Percentiles rank a stretch among this genome's conserved stretches.
Conservation (phyloP, 2,888 invertebrate species). For the Smittia aterrima region DNA sequence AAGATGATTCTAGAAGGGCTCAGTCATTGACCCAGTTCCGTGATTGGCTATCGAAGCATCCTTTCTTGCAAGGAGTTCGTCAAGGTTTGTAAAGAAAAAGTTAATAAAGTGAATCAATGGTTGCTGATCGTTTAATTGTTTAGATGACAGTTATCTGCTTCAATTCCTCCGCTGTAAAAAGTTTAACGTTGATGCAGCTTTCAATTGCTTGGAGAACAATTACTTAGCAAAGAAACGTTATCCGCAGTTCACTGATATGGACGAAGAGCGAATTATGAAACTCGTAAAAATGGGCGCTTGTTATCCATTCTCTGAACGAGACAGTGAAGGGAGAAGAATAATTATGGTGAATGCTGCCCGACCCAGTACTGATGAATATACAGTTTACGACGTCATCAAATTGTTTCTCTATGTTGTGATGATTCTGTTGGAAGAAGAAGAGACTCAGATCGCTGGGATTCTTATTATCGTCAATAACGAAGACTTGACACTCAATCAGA, state of each 20-base stretch:
- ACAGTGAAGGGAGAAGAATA: constrained; percentile 71
- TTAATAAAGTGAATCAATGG: too few relatives aligned
- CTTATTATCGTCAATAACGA: constrained; percentile 71
- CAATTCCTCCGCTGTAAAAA: constrained; percentile 84
- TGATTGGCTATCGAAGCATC: constrained; percentile 80
- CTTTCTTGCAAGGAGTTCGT: constrained; percentile 69
- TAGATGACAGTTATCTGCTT: constrained; percentile 72
- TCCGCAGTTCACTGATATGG: constrained; percentile 80
- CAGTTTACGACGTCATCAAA: constrained; percentile 78
- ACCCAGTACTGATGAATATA: constrained; percentile 74
- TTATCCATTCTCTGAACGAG: constrained; percentile 71
- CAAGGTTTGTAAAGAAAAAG: constrained; percentile 56
- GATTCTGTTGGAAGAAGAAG: constrained; percentile 78
- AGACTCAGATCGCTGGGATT: constrained; percentile 79
- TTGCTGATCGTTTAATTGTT: too few relatives aligned
- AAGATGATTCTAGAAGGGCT: constrained; percentile 71
- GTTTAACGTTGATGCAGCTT: constrained; percentile 80
- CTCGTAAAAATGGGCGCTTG: constrained; percentile 79
- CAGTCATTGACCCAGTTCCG: constrained; percentile 75
- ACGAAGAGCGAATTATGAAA: constrained; percentile 73
- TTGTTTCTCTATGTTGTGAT: constrained; percentile 82
- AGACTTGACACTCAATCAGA: background rate
- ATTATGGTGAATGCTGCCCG: constrained; percentile 76
- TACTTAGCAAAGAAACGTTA: constrained; percentile 79
- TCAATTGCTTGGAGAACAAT: constrained; percentile 84